A percentile compares a stretch with the other conserved stretches of the same genome.
phyloP scores from a whole-genome alignment of 2,113 vertebrate genomes.

The Lucifuga dentata region DNA sequence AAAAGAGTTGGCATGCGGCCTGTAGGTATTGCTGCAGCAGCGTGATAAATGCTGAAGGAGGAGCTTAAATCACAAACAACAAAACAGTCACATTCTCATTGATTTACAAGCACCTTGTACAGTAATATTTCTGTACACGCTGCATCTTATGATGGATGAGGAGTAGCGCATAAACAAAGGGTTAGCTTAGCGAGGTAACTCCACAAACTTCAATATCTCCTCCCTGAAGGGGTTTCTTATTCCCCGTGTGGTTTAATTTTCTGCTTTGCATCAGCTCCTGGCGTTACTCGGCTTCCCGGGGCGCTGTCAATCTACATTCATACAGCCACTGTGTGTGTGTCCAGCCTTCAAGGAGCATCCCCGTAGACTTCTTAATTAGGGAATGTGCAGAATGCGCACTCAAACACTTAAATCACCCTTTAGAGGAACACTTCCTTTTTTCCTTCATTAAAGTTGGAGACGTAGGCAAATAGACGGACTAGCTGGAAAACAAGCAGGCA shows the following conservation, averaged over 20 bases:
- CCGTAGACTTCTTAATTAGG: slow-evolving; percentile 79
- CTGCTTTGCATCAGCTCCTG: slow-evolving; percentile 45
- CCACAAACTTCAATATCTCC: slow-evolving; percentile 25
- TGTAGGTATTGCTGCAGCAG: too few relatives aligned
- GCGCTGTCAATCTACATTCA: slow-evolving; percentile 61
- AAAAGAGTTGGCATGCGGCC: too few relatives aligned
- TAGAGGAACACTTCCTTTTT: slow-evolving; percentile 65
- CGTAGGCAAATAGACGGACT: slow-evolving; percentile 61
- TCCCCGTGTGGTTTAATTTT: slow-evolving; percentile 55
- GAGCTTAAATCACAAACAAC: neutral
- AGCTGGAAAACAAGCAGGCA: slow-evolving; percentile 27
- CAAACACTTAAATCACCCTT: slow-evolving; percentile 75
- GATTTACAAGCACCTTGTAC: neutral
- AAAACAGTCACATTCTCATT: too few relatives aligned
- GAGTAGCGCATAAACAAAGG: slow-evolving; percentile 15
- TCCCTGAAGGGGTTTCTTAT: slow-evolving; percentile 1
- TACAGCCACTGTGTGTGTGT: slow-evolving; percentile 50
- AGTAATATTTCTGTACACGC: neutral
- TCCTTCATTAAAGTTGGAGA: slow-evolving; percentile 74
- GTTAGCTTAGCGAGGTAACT: slow-evolving; percentile 37
- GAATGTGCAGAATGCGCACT: slow-evolving; percentile 75
- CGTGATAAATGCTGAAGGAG: too few relatives aligned
- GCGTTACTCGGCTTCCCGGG: slow-evolving; percentile 56
- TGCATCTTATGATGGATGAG: neutral
- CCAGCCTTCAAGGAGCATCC: slow-evolving; percentile 69